A percentile compares a stretch with the other conserved stretches of the same genome.
These are phyloP conservation scores for Equus przewalskii DNA, from an alignment of 2,113 vertebrate genomes.

Conservation along the genomic window DNA sequence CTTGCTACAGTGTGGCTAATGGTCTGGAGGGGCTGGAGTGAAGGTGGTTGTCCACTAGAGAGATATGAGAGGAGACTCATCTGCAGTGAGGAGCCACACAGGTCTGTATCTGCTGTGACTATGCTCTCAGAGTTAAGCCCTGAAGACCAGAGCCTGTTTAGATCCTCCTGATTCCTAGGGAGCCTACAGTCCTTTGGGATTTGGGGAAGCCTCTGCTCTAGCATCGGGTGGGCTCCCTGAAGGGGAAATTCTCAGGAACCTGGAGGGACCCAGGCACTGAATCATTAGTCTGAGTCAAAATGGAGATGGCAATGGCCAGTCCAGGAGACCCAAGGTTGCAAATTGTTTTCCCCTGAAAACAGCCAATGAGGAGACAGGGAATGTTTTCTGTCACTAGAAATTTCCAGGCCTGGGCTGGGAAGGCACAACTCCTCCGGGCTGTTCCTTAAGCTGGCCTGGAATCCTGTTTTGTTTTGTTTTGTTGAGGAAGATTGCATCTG, in stretches of 20 bases:
- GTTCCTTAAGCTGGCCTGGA: background rate
- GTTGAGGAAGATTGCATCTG: too few relatives aligned
- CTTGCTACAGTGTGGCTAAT: background rate
- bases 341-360: background rate
- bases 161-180: background rate
- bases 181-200: background rate
- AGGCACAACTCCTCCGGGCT: background rate
- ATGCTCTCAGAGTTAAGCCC: background rate
- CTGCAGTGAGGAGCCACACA: background rate
- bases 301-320: background rate
- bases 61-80: background rate
- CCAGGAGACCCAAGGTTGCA: background rate
- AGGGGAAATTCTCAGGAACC: background rate
- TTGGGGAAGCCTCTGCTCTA: background rate
- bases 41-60: background rate
- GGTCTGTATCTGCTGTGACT: background rate
- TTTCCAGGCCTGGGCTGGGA: background rate
- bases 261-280: background rate
- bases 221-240: background rate
- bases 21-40: background rate
- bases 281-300: background rate
- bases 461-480: background rate
- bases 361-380: background rate
- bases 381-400: background rate
- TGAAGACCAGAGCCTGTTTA: background rate